A percentile compares a stretch with the other conserved stretches of the same genome.
Evolutionary conservation across 2,113 vertebrate genomes (phyloP).

Genomic region (Mirounga angustirostris): DNA sequence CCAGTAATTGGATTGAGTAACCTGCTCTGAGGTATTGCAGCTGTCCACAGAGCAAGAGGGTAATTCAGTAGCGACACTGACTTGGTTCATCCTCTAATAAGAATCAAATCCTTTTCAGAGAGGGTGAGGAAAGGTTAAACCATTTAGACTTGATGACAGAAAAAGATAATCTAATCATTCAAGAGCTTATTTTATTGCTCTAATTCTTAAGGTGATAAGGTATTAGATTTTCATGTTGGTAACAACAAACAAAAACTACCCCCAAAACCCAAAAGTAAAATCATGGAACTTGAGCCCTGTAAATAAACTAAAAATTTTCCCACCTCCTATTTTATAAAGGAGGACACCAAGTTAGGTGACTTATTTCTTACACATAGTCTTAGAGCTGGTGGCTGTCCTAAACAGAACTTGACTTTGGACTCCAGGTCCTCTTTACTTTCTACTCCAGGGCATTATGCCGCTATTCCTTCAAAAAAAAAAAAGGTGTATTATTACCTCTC

Average conservation of each 20-base stretch:
- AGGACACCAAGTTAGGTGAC: not conserved
- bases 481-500: not conserved
- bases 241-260: not conserved
- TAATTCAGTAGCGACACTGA: not conserved
- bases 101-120: conserved; percentile 6
- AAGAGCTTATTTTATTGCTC: conserved; percentile 2
- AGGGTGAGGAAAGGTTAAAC: not conserved
- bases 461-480: not conserved
- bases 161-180: not conserved
- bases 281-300: not conserved
- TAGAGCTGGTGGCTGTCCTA: not conserved
- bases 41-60: not conserved
- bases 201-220: conserved; percentile 25
- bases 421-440: not conserved
- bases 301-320: not conserved
- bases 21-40: not conserved
- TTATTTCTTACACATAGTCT: not conserved
- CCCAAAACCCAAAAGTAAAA: not conserved
- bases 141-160: not conserved
- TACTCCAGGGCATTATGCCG: not conserved
- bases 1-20: not conserved
- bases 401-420: not conserved
- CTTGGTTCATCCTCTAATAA: not conserved
- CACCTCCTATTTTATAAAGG: not conserved
- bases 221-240: not conserved